Evolutionary conservation across 2,797 vertebrate genomes (phyloP).

Genomic region (Decapterus maruadsi): DNA sequence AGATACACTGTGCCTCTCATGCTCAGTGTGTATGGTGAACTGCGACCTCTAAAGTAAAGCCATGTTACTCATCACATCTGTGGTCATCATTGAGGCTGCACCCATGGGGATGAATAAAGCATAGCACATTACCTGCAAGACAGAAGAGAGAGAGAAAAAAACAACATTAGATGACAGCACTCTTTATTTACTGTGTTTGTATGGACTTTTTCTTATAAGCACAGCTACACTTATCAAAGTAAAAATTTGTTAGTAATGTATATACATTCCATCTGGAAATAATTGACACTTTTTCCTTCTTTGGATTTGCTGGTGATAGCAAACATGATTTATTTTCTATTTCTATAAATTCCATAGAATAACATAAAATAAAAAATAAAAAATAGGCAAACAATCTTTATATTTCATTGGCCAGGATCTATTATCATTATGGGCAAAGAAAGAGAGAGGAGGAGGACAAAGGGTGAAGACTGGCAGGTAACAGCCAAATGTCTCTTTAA

Average conservation of each 20-base stretch:
- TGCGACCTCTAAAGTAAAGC: constrained; percentile 39
- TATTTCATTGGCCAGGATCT: no score
- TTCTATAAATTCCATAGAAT: no score
- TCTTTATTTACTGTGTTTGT: not conserved
- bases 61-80: constrained; percentile 72
- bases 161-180: constrained; percentile 39
- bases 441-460: constrained; percentile 12
- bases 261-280: constrained; percentile 1
- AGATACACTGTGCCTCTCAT: constrained; percentile 17
- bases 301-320: not conserved
- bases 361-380: no score
- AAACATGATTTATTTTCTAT: no score
- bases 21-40: constrained; percentile 25
- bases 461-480: constrained; percentile 12
- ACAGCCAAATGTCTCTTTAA: constrained; percentile 34
- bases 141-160: constrained; percentile 49
- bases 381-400: no score
- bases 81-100: constrained; percentile 43
- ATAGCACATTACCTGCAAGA: constrained; percentile 81
- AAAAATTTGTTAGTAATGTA: not conserved
- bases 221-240: not conserved
- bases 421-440: not conserved
- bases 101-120: constrained; percentile 49
- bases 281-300: not conserved
- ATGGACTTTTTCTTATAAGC: not conserved